Evolutionary conservation across 2,113 vertebrate species (phyloP).

Genomic region (Pomatorhinus ruficollis): DNA sequence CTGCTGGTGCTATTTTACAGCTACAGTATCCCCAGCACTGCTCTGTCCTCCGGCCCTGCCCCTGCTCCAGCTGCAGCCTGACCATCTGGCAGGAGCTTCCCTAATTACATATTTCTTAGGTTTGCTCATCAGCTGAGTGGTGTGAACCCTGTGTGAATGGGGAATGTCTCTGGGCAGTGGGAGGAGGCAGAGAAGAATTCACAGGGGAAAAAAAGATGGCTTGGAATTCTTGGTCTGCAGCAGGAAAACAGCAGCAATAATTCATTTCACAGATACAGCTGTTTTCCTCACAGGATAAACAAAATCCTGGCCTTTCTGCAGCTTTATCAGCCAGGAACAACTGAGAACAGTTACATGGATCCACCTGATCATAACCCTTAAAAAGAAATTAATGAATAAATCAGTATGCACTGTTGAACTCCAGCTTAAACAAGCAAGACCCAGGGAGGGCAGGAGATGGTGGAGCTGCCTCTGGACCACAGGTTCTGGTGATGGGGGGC

Average conservation of each 20-base stretch:
- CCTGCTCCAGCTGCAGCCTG: background rate
- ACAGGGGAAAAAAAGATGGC: background rate
- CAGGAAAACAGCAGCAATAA: background rate
- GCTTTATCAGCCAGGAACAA: background rate
- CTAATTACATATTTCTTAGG: background rate
- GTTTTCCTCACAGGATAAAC: background rate
- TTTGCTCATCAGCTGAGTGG: background rate
- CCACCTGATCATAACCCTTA: background rate
- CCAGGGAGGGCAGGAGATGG: background rate
- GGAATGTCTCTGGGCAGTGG: background rate
- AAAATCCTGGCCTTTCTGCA: background rate
- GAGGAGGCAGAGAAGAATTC: background rate
- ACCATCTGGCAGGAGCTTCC: background rate
- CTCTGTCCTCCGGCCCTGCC: background rate
- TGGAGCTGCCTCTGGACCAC: background rate
- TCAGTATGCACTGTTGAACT: background rate
- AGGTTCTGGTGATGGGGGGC: background rate
- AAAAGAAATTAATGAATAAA: background rate
- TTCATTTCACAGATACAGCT: background rate
- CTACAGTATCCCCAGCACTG: background rate
- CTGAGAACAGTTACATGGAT: background rate
- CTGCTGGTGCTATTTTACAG: background rate
- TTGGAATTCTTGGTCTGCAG: background rate
- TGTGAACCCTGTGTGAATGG: fast-evolving
- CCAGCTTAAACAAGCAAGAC: background rate